Evolutionary conservation across 1,140 invertebrate species (phyloP).

Genomic region (Drosophila paulistorum): DNA sequence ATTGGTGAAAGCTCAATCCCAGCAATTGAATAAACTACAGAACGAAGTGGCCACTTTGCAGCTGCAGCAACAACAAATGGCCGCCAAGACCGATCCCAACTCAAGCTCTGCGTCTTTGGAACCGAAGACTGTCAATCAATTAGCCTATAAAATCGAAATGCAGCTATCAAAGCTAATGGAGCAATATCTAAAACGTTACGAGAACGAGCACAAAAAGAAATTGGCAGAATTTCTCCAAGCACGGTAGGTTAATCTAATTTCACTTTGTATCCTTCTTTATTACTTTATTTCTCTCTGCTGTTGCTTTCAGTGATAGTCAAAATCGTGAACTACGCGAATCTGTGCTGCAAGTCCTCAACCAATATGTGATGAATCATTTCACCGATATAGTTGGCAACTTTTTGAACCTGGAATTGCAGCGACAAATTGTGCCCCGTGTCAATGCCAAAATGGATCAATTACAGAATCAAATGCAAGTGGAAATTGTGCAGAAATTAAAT

Average conservation of each 20-base stretch:
- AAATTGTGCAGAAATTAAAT: conserved; percentile 88
- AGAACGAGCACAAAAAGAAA: conserved; percentile 82
- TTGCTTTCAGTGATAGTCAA: conserved; percentile 60
- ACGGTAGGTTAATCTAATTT: conserved; percentile 38
- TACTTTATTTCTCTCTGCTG: not conserved
- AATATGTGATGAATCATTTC: conserved; percentile 83
- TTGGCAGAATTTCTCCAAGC: conserved; percentile 64
- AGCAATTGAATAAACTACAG: conserved; percentile 71
- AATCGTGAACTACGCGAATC: conserved; percentile 84
- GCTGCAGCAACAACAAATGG: conserved; percentile 35
- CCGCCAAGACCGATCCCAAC: conserved; percentile 11
- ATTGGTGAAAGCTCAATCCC: conserved; percentile 65
- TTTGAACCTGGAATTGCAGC: conserved; percentile 83
- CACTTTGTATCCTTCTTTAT: not conserved
- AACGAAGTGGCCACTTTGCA: conserved; percentile 64
- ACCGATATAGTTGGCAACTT: conserved; percentile 83
- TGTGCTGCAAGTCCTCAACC: conserved; percentile 80
- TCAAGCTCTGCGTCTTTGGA: conserved; percentile 47
- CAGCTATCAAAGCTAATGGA: conserved; percentile 80
- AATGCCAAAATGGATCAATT: conserved; percentile 87
- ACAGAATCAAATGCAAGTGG: conserved; percentile 87
- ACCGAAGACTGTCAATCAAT: conserved; percentile 64
- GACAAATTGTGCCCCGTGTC: conserved; percentile 84
- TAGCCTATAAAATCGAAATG: conserved; percentile 80
- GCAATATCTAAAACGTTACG: conserved; percentile 81